Evolutionary conservation across 92 coral and sea anemone genomes (phyloP).

Genomic region (Zoanthus gigantus): DNA sequence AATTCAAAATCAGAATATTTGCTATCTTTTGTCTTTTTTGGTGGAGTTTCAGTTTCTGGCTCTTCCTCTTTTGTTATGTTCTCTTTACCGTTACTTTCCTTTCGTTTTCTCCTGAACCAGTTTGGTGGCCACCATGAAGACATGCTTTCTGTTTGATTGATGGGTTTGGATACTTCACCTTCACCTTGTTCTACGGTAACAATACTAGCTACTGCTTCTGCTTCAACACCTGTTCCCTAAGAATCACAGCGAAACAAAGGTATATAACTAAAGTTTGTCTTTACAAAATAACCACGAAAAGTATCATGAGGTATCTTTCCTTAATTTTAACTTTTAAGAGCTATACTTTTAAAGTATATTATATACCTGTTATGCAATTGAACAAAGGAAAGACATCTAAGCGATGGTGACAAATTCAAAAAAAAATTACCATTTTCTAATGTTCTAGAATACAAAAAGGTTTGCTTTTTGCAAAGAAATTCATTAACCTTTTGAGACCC

Average conservation of each 20-base stretch:
- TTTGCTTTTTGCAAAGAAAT: neutral
- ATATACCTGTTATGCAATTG: neutral
- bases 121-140: conserved; percentile 53
- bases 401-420: neutral
- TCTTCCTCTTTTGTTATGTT: conserved; percentile 37
- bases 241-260: neutral
- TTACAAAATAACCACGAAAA: too few species aligned
- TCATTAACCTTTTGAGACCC: neutral
- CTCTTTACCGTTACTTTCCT: conserved; percentile 8
- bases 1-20: conserved; percentile 50
- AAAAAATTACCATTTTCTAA: neutral
- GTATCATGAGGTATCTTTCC: too few species aligned
- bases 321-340: neutral
- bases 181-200: conserved; percentile 21
- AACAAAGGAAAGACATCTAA: too few species aligned
- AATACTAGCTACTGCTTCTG: conserved; percentile 35
- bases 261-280: conserved; percentile 2
- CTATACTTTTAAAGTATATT: neutral
- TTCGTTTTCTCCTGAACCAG: conserved; percentile 48
- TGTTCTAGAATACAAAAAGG: neutral
- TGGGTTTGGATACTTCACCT: neutral
- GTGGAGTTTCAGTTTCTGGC: conserved; percentile 52
- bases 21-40: conserved; percentile 11
- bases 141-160: conserved; percentile 13
- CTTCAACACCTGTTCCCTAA: conserved; percentile 32